These are phyloP conservation scores for Pristionchus exspectatus DNA, from an alignment of 2,888 invertebrate species.

Conservation along the genomic window DNA sequence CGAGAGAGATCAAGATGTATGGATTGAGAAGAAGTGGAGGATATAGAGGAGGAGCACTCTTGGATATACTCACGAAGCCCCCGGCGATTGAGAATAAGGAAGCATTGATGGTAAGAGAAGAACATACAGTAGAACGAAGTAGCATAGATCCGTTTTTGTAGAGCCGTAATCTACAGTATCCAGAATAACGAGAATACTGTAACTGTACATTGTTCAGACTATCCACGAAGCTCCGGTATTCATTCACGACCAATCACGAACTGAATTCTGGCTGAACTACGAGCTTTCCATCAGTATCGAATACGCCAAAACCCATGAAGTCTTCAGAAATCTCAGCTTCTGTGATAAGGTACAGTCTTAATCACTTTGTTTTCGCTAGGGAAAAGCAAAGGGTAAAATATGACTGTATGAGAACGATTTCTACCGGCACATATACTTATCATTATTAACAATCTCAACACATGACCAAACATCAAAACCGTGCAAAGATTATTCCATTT, in stretches of 20 bases:
- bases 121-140: not conserved
- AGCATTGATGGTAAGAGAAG: not conserved
- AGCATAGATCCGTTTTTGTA: not conserved
- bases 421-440: too few species aligned
- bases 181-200: not conserved
- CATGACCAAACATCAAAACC: too few species aligned
- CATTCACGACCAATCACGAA: slow-evolving; percentile 29
- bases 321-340: slow-evolving; percentile 49
- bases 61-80: slow-evolving; percentile 45
- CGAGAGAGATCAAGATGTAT: slow-evolving; percentile 48
- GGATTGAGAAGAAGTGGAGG: slow-evolving; percentile 45
- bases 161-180: not conserved
- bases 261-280: slow-evolving; percentile 45
- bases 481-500: not conserved
- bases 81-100: slow-evolving; percentile 37
- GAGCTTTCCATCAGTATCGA: slow-evolving; percentile 45
- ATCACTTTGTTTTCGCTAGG: not conserved
- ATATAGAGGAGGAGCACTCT: slow-evolving; percentile 43
- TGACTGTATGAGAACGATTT: too few species aligned
- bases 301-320: slow-evolving; percentile 38
- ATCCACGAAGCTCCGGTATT: not conserved
- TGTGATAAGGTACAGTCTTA: slow-evolving; percentile 34
- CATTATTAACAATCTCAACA: too few species aligned
- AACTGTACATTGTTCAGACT: not conserved
- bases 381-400: not conserved